Conservation (phyloP, 2,888 invertebrate genomes). For the Drepana falcataria region DNA sequence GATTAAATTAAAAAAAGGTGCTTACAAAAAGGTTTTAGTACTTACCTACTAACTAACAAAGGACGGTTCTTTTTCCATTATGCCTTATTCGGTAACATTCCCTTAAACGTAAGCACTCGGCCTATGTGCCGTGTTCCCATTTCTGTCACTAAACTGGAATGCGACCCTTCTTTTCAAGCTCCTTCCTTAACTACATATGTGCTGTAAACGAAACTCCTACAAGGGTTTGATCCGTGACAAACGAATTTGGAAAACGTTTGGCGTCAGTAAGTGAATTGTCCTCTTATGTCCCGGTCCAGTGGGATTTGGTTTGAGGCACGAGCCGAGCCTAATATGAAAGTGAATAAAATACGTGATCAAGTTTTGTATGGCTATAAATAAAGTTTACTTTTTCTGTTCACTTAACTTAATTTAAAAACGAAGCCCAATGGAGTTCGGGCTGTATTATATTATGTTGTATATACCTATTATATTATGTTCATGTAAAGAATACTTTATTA, state of each 20-base stretch:
- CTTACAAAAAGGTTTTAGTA: too few relatives aligned
- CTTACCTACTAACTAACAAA: too few relatives aligned
- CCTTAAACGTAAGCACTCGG: slow-evolving; percentile 28
- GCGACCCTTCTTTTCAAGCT: background rate
- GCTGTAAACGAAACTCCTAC: background rate
- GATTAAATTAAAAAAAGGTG: too few relatives aligned
- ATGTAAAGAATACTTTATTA: too few relatives aligned
- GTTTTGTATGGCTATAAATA: background rate
- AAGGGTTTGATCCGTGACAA: background rate
- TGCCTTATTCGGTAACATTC: slow-evolving; percentile 17
- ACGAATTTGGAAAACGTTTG: background rate
- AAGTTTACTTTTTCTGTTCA: background rate
- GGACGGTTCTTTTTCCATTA: background rate
- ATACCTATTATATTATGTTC: too few relatives aligned
- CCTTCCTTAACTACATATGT: background rate
- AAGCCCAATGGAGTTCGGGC: background rate
- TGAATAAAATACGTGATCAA: background rate
- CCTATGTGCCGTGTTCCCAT: slow-evolving; percentile 28
- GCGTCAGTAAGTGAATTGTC: background rate
- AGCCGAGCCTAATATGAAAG: background rate
- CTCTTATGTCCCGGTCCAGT: background rate
- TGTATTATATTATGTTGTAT: too few relatives aligned
- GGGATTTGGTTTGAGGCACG: background rate
- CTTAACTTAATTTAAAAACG: background rate
- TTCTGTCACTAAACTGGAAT: slow-evolving; percentile 16